These are phyloP conservation scores for Chaetophractus vellerosus DNA, from an alignment of 2,797 vertebrate genomes.

Conservation along the genomic window DNA sequence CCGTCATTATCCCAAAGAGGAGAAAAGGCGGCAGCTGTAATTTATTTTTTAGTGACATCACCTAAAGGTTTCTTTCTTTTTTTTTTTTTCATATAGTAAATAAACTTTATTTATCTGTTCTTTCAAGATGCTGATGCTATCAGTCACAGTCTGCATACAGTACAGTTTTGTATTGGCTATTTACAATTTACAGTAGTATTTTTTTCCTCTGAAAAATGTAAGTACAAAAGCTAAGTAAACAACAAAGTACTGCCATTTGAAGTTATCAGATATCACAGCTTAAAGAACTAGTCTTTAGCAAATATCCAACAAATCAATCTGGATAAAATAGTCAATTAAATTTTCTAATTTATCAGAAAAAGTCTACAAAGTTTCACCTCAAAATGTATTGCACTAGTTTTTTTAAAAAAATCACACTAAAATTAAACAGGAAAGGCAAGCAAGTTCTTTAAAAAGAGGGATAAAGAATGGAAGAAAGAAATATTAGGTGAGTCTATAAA, in stretches of 20 bases:
- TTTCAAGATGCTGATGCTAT: too few relatives aligned
- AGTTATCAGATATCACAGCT: too few relatives aligned
- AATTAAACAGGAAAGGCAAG: slow-evolving; percentile 90
- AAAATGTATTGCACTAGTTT: slow-evolving; percentile 96
- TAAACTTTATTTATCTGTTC: too few relatives aligned
- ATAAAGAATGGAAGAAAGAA: slow-evolving; percentile 64
- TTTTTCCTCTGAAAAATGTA: too few relatives aligned
- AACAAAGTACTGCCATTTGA: slow-evolving; percentile 92
- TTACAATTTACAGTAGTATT: too few relatives aligned
- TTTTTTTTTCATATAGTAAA: too few relatives aligned
- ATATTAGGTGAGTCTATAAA: slow-evolving; percentile 32
- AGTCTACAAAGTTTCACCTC: slow-evolving; percentile 88
- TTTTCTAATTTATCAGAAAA: slow-evolving; percentile 89
- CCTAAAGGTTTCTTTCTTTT: not conserved
- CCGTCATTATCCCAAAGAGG: not conserved
- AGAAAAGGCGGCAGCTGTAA: not conserved
- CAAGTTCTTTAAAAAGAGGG: slow-evolving; percentile 87
- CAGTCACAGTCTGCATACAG: too few relatives aligned
- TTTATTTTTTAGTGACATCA: not conserved
- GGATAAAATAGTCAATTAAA: too few relatives aligned
- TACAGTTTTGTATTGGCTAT: too few relatives aligned
- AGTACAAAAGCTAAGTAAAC: slow-evolving; percentile 94
- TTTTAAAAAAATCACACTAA: slow-evolving; percentile 86
- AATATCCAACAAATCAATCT: too few relatives aligned
- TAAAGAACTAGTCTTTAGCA: too few relatives aligned